Percentiles rank a stretch among this genome's conserved stretches.
phyloP scores from a whole-genome alignment of 2,797 vertebrate genomes.

The Sebastiscus tertius region DNA sequence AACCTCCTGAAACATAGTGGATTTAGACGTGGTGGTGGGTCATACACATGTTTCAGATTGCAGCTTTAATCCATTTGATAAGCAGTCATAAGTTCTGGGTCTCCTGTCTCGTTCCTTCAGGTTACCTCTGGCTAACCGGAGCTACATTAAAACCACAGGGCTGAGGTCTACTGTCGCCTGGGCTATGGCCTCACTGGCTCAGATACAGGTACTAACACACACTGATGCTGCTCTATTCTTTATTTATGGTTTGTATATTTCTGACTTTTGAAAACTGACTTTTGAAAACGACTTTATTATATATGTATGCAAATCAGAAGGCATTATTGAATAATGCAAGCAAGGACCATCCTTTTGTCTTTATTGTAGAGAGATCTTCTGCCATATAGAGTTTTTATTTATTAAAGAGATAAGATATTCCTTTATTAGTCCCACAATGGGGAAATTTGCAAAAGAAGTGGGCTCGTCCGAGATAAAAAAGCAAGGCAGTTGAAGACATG shows the following conservation, averaged over 20 bases:
- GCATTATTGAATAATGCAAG: neutral
- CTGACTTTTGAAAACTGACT: neutral
- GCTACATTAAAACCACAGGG: conserved; percentile 88
- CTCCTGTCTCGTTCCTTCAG: conserved; percentile 67
- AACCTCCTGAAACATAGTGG: neutral
- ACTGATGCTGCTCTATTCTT: neutral
- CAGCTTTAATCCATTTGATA: neutral
- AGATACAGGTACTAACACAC: conserved; percentile 83
- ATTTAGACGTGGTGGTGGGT: neutral
- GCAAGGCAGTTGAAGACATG: neutral
- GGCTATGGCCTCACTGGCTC: conserved; percentile 90
- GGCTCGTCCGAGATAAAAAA: no score
- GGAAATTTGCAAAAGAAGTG: no score
- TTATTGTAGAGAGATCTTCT: neutral
- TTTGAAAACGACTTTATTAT: neutral
- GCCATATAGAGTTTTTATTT: neutral
- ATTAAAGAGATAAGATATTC: rapidly evolving
- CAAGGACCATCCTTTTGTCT: neutral
- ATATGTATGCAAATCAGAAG: neutral
- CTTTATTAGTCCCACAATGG: no score
- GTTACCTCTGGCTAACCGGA: conserved; percentile 87
- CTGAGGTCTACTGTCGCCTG: conserved; percentile 91
- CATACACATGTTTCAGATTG: neutral
- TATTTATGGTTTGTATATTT: neutral
- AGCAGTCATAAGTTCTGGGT: neutral